These are phyloP conservation scores for Lates calcarifer DNA, from an alignment of 2,113 vertebrate genomes.

Conservation along the genomic window DNA sequence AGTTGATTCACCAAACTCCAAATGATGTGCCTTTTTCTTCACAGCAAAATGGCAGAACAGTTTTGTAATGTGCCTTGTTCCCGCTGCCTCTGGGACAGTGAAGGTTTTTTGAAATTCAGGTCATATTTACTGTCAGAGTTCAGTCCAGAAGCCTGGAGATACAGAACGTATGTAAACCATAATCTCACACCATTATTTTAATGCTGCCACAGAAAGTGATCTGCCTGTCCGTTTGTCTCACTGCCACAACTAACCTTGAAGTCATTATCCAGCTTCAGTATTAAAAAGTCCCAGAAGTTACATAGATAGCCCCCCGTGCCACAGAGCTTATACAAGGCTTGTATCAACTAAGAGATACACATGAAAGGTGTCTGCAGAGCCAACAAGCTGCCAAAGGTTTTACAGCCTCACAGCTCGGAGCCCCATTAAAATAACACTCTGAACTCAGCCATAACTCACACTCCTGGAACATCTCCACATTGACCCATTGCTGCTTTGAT, in stretches of 20 bases:
- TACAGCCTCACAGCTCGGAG: slow-evolving; percentile 67
- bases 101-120: slow-evolving; percentile 2
- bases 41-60: slow-evolving; percentile 29
- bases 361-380: slow-evolving; percentile 52
- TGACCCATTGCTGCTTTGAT: slow-evolving; percentile 77
- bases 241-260: slow-evolving; percentile 5
- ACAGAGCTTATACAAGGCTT: slow-evolving; percentile 51
- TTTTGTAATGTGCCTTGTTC: slow-evolving; percentile 16
- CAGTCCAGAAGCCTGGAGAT: neutral
- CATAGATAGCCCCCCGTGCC: slow-evolving; percentile 30
- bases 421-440: slow-evolving; percentile 80
- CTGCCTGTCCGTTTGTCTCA: slow-evolving; percentile 5
- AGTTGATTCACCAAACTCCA: slow-evolving; percentile 62
- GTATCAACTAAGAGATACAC: slow-evolving; percentile 47
- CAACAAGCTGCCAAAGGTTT: slow-evolving; percentile 69
- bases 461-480: slow-evolving; percentile 64
- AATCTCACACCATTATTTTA: slow-evolving; percentile 11
- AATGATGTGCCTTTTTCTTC: slow-evolving; percentile 44
- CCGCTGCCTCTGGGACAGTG: neutral
- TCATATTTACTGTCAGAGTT: neutral
- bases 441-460: slow-evolving; percentile 73
- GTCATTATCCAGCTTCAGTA: slow-evolving; percentile 58
- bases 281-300: slow-evolving; percentile 45
- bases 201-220: slow-evolving; percentile 11
- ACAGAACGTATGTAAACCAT: slow-evolving; percentile 6